Conservation (phyloP, 2,797 vertebrate species). For the Natrix natrix region DNA sequence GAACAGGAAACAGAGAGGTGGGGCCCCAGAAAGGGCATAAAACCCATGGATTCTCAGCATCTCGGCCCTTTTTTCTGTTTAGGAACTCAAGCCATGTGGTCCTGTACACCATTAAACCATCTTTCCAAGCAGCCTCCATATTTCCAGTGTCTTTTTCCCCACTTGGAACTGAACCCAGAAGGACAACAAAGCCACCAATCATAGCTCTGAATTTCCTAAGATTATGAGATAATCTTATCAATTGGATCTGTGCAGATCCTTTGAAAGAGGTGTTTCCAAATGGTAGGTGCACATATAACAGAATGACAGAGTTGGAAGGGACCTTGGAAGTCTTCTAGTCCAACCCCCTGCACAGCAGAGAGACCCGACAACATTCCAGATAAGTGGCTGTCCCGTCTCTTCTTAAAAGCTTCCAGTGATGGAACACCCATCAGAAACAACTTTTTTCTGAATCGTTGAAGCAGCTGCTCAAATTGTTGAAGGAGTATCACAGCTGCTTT, state of each 20-base stretch:
- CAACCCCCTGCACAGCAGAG: neutral
- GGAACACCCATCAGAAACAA: neutral
- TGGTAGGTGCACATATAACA: neutral
- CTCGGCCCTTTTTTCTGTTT: no score
- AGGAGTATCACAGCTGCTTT: neutral
- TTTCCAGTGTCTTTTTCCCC: no score
- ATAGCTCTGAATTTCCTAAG: neutral
- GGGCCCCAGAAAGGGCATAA: no score
- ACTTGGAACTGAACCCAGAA: no score
- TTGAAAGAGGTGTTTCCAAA: neutral
- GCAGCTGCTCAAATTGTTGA: neutral
- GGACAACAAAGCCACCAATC: neutral
- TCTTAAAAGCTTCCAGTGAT: neutral
- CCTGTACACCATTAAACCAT: no score
- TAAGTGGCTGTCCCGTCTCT: neutral
- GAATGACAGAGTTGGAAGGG: neutral
- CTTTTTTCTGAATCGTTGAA: neutral
- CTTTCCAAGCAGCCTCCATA: no score
- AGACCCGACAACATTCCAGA: neutral
- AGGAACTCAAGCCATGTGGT: no score
- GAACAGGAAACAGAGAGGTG: no score
- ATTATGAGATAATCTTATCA: neutral
- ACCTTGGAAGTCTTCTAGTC: neutral
- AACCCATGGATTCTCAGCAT: no score
- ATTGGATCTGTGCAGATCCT: neutral